Evolutionary conservation across 23 tunicate genomes (phyloP).

Genomic region (Clavelina lepadiformis): DNA sequence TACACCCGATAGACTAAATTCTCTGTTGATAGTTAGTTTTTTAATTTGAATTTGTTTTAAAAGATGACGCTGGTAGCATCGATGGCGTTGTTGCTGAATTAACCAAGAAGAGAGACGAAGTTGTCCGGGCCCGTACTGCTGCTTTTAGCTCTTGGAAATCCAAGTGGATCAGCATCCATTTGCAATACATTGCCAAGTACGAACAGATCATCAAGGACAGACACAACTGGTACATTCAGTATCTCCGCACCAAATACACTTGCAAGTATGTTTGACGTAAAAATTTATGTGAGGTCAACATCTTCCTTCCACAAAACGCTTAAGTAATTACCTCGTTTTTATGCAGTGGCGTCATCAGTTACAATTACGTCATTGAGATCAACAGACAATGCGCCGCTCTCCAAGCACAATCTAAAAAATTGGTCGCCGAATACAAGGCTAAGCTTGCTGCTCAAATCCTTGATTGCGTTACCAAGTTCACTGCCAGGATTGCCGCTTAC

Average conservation of each 20-base stretch:
- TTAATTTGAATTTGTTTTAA: no score
- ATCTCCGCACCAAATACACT: neutral
- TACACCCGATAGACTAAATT: no score
- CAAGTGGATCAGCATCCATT: conserved; percentile 25
- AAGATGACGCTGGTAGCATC: conserved; percentile 8
- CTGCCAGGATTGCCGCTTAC: conserved; percentile 1
- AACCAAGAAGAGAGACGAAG: conserved; percentile 21
- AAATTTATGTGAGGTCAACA: no score
- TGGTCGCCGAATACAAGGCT: conserved; percentile 7
- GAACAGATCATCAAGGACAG: conserved; percentile 21
- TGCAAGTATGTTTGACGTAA: conserved; percentile 9
- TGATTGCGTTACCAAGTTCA: conserved; percentile 5
- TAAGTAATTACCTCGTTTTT: no score
- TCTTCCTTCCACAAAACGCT: no score
- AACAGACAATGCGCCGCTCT: conserved; percentile 10
- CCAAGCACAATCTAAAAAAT: conserved; percentile 2
- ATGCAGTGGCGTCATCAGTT: no score
- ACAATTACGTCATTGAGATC: conserved; percentile 2
- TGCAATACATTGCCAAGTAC: conserved; percentile 22
- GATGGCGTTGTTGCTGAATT: conserved; percentile 21
- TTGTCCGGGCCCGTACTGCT: conserved; percentile 3
- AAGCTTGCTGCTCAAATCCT: conserved; percentile 2
- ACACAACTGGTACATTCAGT: conserved; percentile 12
- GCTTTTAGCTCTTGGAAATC: conserved; percentile 20
- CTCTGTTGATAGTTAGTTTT: no score